Base-by-base conservation (phyloP, 2,888 invertebrate genomes). In the Cepaea hortensis region DNA sequence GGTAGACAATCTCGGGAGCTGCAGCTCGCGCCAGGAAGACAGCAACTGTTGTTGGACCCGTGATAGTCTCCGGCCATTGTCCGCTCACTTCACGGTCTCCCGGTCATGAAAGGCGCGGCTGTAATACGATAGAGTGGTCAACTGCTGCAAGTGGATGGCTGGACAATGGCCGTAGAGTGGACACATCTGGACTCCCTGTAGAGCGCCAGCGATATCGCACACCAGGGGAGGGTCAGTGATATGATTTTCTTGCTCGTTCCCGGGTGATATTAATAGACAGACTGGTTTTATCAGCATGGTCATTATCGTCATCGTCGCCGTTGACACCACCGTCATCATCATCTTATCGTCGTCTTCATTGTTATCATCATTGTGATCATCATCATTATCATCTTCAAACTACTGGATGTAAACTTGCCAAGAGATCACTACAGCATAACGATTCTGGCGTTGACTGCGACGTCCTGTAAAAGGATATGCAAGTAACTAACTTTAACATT, bases 61-160 rank as follows among this genome's bases (percentile, higher is more conserved):
- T 61, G 55, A 55, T 75, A 20, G 23, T 20, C 48, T 50, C n/a
- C 11, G 79, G 7, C 73, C 81, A 81, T 81, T 81, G 81, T 85
- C 75, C n/a, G 65, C 48, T 48, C 83, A 50, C 83, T 86, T 86
- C 79, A 82, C 86, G 86, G 82, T 86, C 76, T 70, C 81, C 11
- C 68, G 82, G 15, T 48, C 70, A 77, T 55, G 77, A 68, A 79
- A 77, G 76, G 20, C 35, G 20, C 23, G 77, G 61, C 77, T 77
- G 82, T 82, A 86, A 86, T 86, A 86, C 77, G 86, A 86, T 86
- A 86, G 82, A 86, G 86, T 83, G 86, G 86, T 86, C 86, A 86
- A 81, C 76, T 75, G 50, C 73, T 65, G 85, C 9, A 68, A 73
- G 81, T 23, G 68, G 83, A 50, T 15, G 23, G 77, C n/a, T 50